phyloP scores from a whole-genome alignment of 2,113 vertebrate species.

The Pao palembangensis region DNA sequence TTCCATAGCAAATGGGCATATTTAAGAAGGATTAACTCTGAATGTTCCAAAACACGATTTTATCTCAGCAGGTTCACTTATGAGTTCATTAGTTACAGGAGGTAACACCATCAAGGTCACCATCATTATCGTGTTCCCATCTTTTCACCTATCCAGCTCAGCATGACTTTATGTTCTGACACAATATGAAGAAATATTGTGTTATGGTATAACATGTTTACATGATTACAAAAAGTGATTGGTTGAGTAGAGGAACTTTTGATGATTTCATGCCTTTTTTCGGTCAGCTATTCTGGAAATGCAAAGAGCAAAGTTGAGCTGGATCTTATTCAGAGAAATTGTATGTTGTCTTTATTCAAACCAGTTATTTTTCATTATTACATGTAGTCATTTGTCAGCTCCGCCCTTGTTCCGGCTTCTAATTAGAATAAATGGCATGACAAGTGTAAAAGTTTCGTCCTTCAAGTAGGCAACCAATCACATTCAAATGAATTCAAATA shows the following conservation, averaged over 20 bases:
- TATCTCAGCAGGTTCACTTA: not conserved
- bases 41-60: not conserved
- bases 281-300: not conserved
- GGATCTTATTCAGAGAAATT: conserved; percentile 14
- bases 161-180: not conserved
- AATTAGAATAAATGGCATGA: conserved; percentile 27
- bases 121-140: conserved; percentile 27
- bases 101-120: conserved; percentile 25
- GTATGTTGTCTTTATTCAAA: not conserved
- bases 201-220: not conserved
- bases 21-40: not conserved
- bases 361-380: conserved; percentile 30
- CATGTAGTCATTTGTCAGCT: conserved; percentile 12
- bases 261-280: conserved; percentile 1
- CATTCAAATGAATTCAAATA: conserved; percentile 40
- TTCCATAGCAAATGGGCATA: too few relatives aligned
- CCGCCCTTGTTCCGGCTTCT: conserved; percentile 4
- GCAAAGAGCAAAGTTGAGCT: conserved; percentile 19
- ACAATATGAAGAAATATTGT: conserved; percentile 5
- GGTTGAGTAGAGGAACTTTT: too few relatives aligned
- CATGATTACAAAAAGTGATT: too few relatives aligned
- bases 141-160: conserved; percentile 13
- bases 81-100: too few relatives aligned
- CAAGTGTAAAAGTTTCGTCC: conserved; percentile 24
- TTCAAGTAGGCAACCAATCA: conserved; percentile 24